phyloP scores from a whole-genome alignment of 1,140 invertebrate genomes.

The Choristoneura fumiferana region DNA sequence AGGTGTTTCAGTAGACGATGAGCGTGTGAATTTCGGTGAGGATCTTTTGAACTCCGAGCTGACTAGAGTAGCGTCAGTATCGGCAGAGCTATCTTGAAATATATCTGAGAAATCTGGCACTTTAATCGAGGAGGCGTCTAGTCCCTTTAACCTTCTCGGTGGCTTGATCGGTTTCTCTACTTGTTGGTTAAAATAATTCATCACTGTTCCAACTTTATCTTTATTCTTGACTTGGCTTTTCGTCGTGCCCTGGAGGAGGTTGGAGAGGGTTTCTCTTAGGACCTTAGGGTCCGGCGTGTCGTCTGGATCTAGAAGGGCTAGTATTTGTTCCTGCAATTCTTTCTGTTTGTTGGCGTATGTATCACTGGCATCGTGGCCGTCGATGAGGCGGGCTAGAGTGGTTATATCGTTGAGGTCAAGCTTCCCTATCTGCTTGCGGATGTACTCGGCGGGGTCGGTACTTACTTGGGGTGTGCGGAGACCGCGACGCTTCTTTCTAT shows the following conservation, averaged over 20 bases:
- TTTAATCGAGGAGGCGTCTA: constrained; percentile 51
- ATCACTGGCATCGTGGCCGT: constrained; percentile 49
- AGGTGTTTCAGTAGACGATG: constrained; percentile 36
- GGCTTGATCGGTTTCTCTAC: constrained; percentile 39
- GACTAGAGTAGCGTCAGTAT: constrained; percentile 51
- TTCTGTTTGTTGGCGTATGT: constrained; percentile 47
- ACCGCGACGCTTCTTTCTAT: constrained; percentile 55
- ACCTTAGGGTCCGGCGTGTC: constrained; percentile 54
- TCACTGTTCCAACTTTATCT: constrained; percentile 38
- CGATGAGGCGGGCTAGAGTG: constrained; percentile 56
- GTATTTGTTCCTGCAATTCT: constrained; percentile 58
- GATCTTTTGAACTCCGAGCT: constrained; percentile 18
- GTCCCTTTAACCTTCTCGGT: constrained; percentile 49
- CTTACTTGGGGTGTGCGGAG: constrained; percentile 64
- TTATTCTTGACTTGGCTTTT: constrained; percentile 37
- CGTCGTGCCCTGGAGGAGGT: constrained; percentile 46
- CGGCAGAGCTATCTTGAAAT: constrained; percentile 43
- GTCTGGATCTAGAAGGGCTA: constrained; percentile 58
- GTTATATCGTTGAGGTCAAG: constrained; percentile 62
- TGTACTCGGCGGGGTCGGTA: constrained; percentile 62
- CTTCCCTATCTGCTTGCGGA: constrained; percentile 62
- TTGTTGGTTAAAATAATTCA: constrained; percentile 36
- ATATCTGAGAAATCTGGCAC: constrained; percentile 47
- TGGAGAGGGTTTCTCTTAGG: constrained; percentile 47
- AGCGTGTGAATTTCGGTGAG: constrained; percentile 31